Evolutionary conservation across 1,140 invertebrate species (phyloP).

Genomic region (Hyles vespertilio): DNA sequence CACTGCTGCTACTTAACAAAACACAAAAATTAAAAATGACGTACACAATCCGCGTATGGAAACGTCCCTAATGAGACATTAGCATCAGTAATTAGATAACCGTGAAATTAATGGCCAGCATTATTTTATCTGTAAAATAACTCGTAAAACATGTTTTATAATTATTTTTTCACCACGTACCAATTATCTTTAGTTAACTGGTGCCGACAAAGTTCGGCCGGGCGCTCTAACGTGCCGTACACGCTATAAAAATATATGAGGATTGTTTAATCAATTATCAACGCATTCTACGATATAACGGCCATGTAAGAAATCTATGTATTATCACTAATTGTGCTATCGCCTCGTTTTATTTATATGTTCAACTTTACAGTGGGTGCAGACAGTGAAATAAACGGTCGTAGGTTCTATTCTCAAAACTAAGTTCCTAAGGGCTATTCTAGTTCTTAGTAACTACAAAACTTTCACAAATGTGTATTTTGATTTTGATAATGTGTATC

Average conservation of each 20-base stretch:
- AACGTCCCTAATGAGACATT: slow-evolving; percentile 28
- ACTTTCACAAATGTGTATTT: no score
- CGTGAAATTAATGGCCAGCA: slow-evolving; percentile 32
- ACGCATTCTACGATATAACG: slow-evolving; percentile 8
- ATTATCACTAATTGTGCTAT: no score
- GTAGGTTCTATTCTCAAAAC: no score
- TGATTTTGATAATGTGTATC: no score
- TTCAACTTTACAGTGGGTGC: no score
- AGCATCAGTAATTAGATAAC: slow-evolving; percentile 33
- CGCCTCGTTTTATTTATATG: no score
- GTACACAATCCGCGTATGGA: neutral
- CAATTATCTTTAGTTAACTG: neutral
- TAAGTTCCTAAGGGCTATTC: no score
- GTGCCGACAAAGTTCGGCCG: slow-evolving; percentile 6
- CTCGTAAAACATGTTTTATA: slow-evolving; percentile 1
- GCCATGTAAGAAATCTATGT: no score
- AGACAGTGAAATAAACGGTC: no score
- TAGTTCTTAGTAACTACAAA: no score
- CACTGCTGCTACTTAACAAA: neutral
- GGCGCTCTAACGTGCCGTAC: slow-evolving; percentile 4
- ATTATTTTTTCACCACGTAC: slow-evolving; percentile 2
- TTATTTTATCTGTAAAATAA: slow-evolving; percentile 10
- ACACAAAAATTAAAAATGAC: slow-evolving; percentile 1
- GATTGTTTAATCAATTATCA: slow-evolving; percentile 14
- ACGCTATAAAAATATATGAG: slow-evolving; percentile 12